Percentiles rank a stretch among this genome's conserved stretches.
phyloP scores from a whole-genome alignment of 1,140 invertebrate genomes.

The Meloidogyne exigua region DNA sequence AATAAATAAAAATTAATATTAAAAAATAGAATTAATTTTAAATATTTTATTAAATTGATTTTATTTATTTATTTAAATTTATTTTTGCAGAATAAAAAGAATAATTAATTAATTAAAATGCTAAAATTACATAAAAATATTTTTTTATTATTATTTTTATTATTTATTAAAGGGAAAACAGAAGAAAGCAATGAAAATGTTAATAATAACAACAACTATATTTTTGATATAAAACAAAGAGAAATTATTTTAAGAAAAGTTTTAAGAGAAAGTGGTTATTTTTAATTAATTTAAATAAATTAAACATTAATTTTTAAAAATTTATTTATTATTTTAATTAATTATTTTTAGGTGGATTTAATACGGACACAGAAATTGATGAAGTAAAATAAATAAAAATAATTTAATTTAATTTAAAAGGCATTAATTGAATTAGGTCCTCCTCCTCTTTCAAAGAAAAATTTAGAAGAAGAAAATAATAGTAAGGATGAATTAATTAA shows the following conservation, averaged over 20 bases:
- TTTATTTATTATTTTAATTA: neutral
- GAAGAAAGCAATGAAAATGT: neutral
- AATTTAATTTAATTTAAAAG: neutral
- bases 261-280: neutral
- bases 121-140: neutral
- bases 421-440: slow-evolving; percentile 1
- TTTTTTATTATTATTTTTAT: slow-evolving; percentile 1
- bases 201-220: neutral
- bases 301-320: no score
- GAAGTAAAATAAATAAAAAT: neutral
- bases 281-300: no score
- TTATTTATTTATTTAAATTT: neutral
- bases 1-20: no score
- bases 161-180: neutral
- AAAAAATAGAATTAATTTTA: no score
- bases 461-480: neutral
- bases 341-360: neutral
- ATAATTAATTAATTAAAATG: neutral
- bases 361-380: neutral
- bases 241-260: slow-evolving; percentile 5
- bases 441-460: neutral
- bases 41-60: no score
- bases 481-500: no score
- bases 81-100: neutral
- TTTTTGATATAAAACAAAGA: neutral